Base-by-base conservation (phyloP, 2,888 invertebrate species). In the Leptinotarsa haldemani region DNA sequence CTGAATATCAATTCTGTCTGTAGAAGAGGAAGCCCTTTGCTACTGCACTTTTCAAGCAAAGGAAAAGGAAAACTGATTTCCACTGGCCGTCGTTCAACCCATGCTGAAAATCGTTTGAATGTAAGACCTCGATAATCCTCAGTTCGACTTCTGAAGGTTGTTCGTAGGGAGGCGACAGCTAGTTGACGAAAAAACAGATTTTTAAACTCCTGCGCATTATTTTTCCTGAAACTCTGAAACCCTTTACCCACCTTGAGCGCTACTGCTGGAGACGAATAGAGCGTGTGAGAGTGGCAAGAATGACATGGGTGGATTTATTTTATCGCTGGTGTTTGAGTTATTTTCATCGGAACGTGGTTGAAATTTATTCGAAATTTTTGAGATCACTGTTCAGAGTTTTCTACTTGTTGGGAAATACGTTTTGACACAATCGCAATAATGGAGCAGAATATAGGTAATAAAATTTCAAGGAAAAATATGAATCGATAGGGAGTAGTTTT, bases 261-360 rank as follows among this genome's bases (percentile, higher is more conserved):
- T 30, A 30, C 25, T n/a, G 61, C 9, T n/a, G 3, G 9, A 25
- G 22, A 13, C 25, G 40, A 61, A 30, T 2, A 40, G 30, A 61
- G 40, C 61, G 40, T 61, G 61, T n/a, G 61, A 61, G 30, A 25
- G n/a, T 61, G 18, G 40, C 16, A 30, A 15, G 61, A 30, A n/a
- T 61, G 61, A 61, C 40, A 61, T n/a, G 61, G 61, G 25, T n/a
- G 61, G 61, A 61, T 61, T 61, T 61, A 61, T 61, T 61, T 61
- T 40, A 61, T 40, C 40, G 16, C 61, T 61, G 12, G 16, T 61
- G 61, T 61, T 30, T 61, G 61, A 61, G 61, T 61, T 61, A 61
- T 61, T 61, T 61, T 30, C 40, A 61, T 61, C 30, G 61, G 61
- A 61, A 61, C 61, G 61, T 30, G 61, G 61, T 9, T 30, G 7